A percentile compares a stretch with the other conserved stretches of the same genome.
These are phyloP conservation scores for Platysternon megacephalum DNA, from an alignment of 2,113 vertebrate species.

Conservation along the genomic window DNA sequence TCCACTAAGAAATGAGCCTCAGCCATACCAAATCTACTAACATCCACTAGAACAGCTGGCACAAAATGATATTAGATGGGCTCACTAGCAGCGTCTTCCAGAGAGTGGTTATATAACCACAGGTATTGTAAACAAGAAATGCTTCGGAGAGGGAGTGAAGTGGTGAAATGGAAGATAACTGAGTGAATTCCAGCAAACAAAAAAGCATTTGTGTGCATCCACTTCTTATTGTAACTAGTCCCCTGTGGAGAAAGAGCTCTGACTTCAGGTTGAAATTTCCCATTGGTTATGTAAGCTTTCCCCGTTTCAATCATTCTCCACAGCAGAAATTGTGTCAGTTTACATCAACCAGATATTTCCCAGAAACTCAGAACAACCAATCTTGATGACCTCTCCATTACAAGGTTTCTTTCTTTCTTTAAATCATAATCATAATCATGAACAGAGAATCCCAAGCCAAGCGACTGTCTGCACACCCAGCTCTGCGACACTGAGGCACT, in stretches of 20 bases:
- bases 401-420: conserved; percentile 1
- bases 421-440: neutral
- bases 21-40: neutral
- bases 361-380: neutral
- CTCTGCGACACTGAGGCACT: neutral
- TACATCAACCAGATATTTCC: conserved; percentile 4
- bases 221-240: conserved; percentile 5
- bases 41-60: conserved; percentile 46
- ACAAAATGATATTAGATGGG: neutral
- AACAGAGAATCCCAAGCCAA: neutral
- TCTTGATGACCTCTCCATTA: neutral
- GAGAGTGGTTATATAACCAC: conserved; percentile 47
- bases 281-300: neutral
- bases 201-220: neutral
- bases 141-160: neutral
- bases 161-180: conserved; percentile 48
- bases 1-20: conserved; percentile 6
- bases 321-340: neutral
- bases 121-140: conserved; percentile 8
- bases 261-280: neutral
- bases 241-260: neutral
- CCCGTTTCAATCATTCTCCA: conserved; percentile 33
- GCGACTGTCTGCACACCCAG: neutral
- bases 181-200: neutral
- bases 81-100: conserved; percentile 30